Evolutionary conservation across 1,140 invertebrate species (phyloP), one percentile per base, ranked within the genome.

Genomic region (Bombus sibiricus): DNA sequence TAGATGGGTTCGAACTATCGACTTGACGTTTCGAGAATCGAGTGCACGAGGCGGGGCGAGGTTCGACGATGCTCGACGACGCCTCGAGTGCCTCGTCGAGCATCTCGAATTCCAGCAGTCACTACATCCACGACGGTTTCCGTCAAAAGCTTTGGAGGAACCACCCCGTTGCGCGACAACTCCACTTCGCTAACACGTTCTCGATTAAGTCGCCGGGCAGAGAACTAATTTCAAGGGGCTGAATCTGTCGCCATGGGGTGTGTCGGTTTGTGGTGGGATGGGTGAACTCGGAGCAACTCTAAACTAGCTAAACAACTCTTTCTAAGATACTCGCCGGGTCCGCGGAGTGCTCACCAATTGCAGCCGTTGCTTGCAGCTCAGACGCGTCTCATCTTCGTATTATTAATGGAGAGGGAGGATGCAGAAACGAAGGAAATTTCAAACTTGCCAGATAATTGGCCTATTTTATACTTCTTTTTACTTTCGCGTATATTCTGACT

Each of bases 251-350:
- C 32, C 64, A 41, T 37, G 43, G 41, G 73, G 22, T 53, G 79
- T 37, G 64, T 37, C 9, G 73, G 43, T 15, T 13, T 32, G 41
- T 22, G 3, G 22, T 6, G 18, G 25, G 69, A 28, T 5, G 69
- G 28, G 4, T 8, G 37, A 80, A 85, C 53, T 84, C 37, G 73
- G 81, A 62, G 64, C 83, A 84, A 84, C 41, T 80, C 76, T 85
- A 85, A 85, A 80, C 83, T 80, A 85, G 62, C 83, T 85, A 80
- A 85, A 78, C 76, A 85, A 85, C 76, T 80, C 43, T 73, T 69
- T 85, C 83, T 85, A 85, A 85, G 34, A 85, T 80, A 85, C 76
- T 85, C 75, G 59, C 37, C 69, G 80, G 37, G 22, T 43, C 53
- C 53, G 39, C 74, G 76, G 76, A 85, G 83, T 85, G 83, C 83